These are phyloP conservation scores for Calidris pygmaea DNA, from an alignment of 2,113 vertebrate genomes.

Conservation along the genomic window DNA sequence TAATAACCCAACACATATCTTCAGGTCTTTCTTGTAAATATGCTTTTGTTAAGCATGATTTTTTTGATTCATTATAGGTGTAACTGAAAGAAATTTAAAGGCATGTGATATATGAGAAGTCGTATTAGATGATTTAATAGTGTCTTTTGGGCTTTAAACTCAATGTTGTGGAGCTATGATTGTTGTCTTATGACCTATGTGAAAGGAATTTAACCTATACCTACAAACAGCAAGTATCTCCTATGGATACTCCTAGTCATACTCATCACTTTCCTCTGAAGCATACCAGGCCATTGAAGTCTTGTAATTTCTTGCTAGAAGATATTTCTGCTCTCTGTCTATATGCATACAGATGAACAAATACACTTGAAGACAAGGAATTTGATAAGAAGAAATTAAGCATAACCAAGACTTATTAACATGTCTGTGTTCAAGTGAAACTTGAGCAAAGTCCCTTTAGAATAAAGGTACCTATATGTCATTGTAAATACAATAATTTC, in stretches of 20 bases:
- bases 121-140: neutral
- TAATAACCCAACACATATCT: neutral
- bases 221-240: neutral
- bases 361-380: neutral
- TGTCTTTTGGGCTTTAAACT: neutral
- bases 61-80: neutral
- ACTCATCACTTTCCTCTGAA: neutral
- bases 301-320: neutral
- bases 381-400: neutral
- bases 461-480: neutral
- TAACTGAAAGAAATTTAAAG: neutral
- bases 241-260: neutral
- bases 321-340: neutral
- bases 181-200: neutral
- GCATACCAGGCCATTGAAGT: neutral
- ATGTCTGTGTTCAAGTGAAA: neutral
- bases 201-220: neutral
- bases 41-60: neutral
- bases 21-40: neutral
- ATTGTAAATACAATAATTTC: neutral
- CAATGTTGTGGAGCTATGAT: neutral
- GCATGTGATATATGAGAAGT: neutral
- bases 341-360: neutral
- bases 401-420: neutral
- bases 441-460: neutral